phyloP scores from a whole-genome alignment of 2,888 invertebrate species.

The Tachina grossa region DNA sequence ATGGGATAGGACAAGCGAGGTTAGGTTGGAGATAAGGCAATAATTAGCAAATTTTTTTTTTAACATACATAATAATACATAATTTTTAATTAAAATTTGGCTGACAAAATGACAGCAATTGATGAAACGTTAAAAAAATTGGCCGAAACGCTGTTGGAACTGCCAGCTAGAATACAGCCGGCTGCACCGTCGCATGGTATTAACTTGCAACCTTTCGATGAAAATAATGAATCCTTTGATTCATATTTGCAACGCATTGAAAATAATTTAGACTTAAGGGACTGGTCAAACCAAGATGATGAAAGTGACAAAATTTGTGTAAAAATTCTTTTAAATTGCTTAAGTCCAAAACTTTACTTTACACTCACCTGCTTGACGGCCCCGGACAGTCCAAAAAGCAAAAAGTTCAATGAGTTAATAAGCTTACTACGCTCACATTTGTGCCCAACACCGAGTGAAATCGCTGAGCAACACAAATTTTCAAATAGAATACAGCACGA shows the following conservation, averaged over 20 bases:
- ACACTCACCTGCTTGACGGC: too few species aligned
- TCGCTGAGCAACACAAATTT: conserved; percentile 4
- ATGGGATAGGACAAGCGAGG: too few species aligned
- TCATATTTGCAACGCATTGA: neutral
- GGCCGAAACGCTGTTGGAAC: neutral
- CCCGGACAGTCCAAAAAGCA: conserved; percentile 2
- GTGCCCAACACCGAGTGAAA: conserved; percentile 4
- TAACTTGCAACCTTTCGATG: too few species aligned
- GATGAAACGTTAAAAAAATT: neutral
- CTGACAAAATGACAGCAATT: neutral
- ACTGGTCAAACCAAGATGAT: neutral
- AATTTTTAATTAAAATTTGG: too few species aligned
- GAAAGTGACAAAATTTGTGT: conserved; percentile 15
- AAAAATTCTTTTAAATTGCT: neutral
- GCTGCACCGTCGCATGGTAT: too few species aligned
- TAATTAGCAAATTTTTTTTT: too few species aligned
- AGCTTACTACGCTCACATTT: conserved; percentile 13
- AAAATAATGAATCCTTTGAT: too few species aligned
- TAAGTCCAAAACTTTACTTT: too few species aligned
- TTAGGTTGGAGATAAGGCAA: too few species aligned
- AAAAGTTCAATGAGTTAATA: neutral
- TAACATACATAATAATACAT: too few species aligned
- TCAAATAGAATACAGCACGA: conserved; percentile 8
- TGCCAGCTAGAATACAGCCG: too few species aligned
- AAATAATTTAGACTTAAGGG: conserved; percentile 14